These are phyloP conservation scores for Apoda limacodes DNA, from an alignment of 2,888 invertebrate species.

Conservation along the genomic window DNA sequence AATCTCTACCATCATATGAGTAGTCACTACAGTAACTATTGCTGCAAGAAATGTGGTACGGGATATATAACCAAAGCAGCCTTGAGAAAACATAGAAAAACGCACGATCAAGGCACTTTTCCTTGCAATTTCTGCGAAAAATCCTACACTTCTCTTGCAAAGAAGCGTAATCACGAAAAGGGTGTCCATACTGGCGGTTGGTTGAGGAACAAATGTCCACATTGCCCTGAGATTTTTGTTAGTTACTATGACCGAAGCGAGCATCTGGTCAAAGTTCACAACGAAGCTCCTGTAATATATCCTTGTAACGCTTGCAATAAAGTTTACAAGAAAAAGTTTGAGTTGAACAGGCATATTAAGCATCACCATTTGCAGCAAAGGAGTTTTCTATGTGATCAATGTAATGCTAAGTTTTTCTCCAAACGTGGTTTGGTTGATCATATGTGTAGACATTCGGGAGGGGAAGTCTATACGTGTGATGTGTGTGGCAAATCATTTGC, in stretches of 20 bases:
- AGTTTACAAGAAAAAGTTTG: constrained; percentile 55
- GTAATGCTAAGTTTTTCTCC: constrained; percentile 56
- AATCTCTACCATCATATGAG: constrained; percentile 62
- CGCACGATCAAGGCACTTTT: constrained; percentile 61
- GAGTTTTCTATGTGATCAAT: constrained; percentile 50
- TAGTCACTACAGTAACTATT: constrained; percentile 58
- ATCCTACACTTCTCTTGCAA: constrained; percentile 59
- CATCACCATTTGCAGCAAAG: constrained; percentile 57
- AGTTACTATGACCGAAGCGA: constrained; percentile 58
- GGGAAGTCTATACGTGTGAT: constrained; percentile 40
- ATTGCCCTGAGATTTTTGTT: constrained; percentile 55
- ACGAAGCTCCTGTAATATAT: constrained; percentile 41
- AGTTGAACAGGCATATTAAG: constrained; percentile 53
- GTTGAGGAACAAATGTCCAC: constrained; percentile 58
- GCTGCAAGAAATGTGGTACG: constrained; percentile 55
- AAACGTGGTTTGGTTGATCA: constrained; percentile 54
- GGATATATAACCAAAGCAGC: constrained; percentile 59
- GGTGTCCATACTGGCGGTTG: constrained; percentile 59
- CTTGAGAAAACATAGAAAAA: constrained; percentile 56
- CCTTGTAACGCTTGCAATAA: constrained; percentile 60
- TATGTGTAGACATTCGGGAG: constrained; percentile 41
- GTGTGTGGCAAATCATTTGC: constrained; percentile 49
- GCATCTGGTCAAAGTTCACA: constrained; percentile 49
- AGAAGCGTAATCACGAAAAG: constrained; percentile 55
- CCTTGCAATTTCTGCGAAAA: constrained; percentile 66